phyloP scores from a whole-genome alignment of 2,113 vertebrate genomes.

The Lepidothrix coronata region DNA sequence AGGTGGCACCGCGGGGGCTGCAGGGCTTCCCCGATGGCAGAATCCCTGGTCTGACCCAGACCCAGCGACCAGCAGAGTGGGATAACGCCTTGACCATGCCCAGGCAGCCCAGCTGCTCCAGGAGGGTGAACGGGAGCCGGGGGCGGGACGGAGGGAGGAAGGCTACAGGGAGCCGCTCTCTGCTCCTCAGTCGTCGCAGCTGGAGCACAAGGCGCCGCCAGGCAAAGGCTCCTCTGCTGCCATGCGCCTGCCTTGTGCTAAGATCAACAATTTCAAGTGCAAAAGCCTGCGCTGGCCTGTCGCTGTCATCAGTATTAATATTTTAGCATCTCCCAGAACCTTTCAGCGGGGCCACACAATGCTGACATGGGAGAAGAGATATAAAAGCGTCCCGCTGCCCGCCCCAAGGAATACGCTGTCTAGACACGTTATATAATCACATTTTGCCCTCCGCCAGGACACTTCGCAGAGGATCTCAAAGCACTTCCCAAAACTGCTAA shows the following conservation, averaged over 20 bases:
- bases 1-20: neutral
- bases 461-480: neutral
- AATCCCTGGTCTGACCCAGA: neutral
- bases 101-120: neutral
- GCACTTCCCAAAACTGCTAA: neutral
- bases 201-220: neutral
- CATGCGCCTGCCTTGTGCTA: neutral
- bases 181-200: neutral
- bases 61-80: neutral
- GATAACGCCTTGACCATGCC: too few relatives aligned
- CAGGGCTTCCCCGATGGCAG: neutral
- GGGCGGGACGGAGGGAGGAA: neutral
- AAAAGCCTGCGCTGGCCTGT: neutral
- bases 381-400: neutral
- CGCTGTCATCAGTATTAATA: neutral
- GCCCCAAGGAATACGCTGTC: neutral
- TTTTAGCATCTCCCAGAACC: constrained; percentile 26
- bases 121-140: neutral
- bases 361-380: neutral
- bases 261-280: constrained; percentile 5
- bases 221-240: neutral
- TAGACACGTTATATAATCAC: constrained; percentile 3
- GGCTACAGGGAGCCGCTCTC: neutral
- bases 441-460: constrained; percentile 40
- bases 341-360: neutral